Evolutionary conservation across 1,140 invertebrate genomes (phyloP).

Genomic region (Ostrea denselamellosa): DNA sequence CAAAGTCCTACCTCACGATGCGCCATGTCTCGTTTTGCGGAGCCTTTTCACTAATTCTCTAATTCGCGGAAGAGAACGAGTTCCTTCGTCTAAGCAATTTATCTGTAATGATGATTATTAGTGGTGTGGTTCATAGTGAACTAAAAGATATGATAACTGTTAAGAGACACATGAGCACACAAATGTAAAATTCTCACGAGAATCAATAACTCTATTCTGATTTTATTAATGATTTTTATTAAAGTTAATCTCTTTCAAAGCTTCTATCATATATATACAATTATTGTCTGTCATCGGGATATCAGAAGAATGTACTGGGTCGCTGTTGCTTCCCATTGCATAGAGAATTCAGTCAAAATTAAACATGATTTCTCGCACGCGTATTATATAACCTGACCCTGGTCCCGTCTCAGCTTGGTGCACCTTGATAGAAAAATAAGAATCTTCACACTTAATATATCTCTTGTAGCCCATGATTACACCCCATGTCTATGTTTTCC

Average conservation of each 20-base stretch:
- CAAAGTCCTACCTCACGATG: no score
- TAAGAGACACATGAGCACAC: no score
- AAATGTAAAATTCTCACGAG: neutral
- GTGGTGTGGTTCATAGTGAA: no score
- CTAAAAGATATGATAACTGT: no score
- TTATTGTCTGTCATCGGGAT: neutral
- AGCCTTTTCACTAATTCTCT: no score
- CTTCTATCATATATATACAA: neutral
- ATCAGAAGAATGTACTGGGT: neutral
- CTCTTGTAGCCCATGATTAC: neutral
- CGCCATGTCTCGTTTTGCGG: no score
- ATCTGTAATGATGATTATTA: no score
- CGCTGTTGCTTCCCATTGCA: slow-evolving; percentile 16
- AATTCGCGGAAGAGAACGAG: no score
- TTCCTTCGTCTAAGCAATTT: no score
- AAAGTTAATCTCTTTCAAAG: neutral
- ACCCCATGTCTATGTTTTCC: neutral
- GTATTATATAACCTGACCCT: slow-evolving; percentile 18
- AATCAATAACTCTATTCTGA: neutral
- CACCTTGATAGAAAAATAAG: slow-evolving; percentile 22
- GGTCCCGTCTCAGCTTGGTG: neutral
- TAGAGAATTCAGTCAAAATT: neutral
- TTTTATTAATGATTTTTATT: neutral
- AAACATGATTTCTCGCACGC: slow-evolving; percentile 23
- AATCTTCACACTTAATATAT: neutral